A percentile compares a stretch with the other conserved stretches of the same genome.
phyloP scores from a whole-genome alignment of 1,140 invertebrate genomes.

The Octopus sinensis region DNA sequence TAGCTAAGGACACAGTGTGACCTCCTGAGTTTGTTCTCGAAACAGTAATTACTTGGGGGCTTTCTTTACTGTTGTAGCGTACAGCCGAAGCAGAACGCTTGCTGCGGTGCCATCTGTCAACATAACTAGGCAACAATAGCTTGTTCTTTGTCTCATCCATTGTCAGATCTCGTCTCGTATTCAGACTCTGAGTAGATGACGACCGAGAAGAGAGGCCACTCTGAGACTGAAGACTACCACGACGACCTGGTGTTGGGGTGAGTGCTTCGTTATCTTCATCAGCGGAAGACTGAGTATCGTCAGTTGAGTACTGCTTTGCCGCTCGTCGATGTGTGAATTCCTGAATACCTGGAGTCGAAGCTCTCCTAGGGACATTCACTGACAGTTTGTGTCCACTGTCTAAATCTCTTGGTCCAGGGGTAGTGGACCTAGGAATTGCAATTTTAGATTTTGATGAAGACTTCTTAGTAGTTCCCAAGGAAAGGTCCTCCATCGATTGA shows the following conservation, averaged over 20 bases:
- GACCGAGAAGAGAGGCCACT: background rate
- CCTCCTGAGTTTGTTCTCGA: background rate
- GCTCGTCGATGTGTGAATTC: background rate
- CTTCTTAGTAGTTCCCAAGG: background rate
- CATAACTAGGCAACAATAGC: background rate
- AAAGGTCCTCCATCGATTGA: background rate
- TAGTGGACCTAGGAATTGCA: background rate
- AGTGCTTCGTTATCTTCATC: background rate
- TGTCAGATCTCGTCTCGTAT: background rate
- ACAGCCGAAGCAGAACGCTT: background rate
- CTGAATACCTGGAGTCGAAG: constrained; percentile 2
- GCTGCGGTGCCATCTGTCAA: background rate
- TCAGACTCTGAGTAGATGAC: background rate
- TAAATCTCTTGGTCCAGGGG: background rate
- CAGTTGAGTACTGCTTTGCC: background rate
- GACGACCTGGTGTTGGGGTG: background rate
- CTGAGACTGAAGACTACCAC: background rate
- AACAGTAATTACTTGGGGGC: background rate
- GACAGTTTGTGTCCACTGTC: too few relatives aligned
- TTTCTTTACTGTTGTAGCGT: background rate
- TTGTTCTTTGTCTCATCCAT: background rate
- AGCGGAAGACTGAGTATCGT: background rate
- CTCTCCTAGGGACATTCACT: too few relatives aligned
- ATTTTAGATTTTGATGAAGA: background rate
- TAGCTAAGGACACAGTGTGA: background rate